phyloP scores from a whole-genome alignment of 2,888 invertebrate genomes.

The Nephrotoma appendiculata region DNA sequence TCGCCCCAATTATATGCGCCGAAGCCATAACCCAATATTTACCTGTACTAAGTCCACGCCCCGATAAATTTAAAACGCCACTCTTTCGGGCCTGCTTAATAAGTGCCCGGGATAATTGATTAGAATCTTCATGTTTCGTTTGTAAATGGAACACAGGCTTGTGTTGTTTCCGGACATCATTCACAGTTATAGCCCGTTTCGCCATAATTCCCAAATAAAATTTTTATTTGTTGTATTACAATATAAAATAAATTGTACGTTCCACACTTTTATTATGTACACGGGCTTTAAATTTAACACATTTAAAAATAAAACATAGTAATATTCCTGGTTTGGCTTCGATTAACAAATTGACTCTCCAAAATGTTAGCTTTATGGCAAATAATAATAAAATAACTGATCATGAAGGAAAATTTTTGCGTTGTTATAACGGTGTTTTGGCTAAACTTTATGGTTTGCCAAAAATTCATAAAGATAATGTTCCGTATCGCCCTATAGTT shows the following conservation, averaged over 20 bases:
- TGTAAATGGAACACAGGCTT: slow-evolving; percentile 56
- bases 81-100: slow-evolving; percentile 67
- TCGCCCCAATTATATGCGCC: neutral
- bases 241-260: neutral
- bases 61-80: slow-evolving; percentile 66
- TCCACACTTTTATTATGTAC: neutral
- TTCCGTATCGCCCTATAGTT: too few species aligned
- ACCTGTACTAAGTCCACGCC: slow-evolving; percentile 60
- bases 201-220: neutral
- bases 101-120: slow-evolving; percentile 49
- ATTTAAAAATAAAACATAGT: neutral
- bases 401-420: too few species aligned
- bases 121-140: slow-evolving; percentile 54
- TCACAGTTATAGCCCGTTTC: neutral
- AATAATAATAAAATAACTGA: too few species aligned
- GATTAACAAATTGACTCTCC: neutral
- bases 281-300: neutral
- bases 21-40: slow-evolving; percentile 11
- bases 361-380: too few species aligned
- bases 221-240: too few species aligned
- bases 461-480: too few species aligned
- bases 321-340: neutral
- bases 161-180: slow-evolving; percentile 18
- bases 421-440: too few species aligned
- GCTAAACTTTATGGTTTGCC: too few species aligned